These are phyloP conservation scores for Enoplosus armatus DNA, from an alignment of 2,797 vertebrate species.

Conservation along the genomic window DNA sequence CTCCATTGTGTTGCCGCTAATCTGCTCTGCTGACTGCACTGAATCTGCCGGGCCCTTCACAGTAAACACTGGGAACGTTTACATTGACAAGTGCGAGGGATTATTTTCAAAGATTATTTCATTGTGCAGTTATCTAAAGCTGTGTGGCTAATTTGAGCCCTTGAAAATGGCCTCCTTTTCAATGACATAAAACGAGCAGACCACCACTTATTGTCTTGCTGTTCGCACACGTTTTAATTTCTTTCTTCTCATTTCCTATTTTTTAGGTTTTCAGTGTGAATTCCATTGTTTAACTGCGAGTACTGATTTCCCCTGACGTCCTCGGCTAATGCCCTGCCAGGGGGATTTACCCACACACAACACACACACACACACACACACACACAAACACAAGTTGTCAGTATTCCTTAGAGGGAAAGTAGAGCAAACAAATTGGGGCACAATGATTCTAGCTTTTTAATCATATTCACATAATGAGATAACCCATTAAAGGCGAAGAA, in stretches of 20 bases:
- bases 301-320: slow-evolving; percentile 51
- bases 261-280: slow-evolving; percentile 37
- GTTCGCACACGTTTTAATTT: slow-evolving; percentile 21
- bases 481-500: slow-evolving; percentile 14
- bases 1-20: slow-evolving; percentile 51
- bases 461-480: slow-evolving; percentile 48
- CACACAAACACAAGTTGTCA: background rate
- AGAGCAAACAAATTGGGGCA: slow-evolving; percentile 28
- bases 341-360: slow-evolving; percentile 26
- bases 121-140: slow-evolving; percentile 46
- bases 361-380: background rate
- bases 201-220: background rate
- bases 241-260: slow-evolving; percentile 27
- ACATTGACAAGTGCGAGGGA: slow-evolving; percentile 29
- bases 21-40: slow-evolving; percentile 25
- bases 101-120: slow-evolving; percentile 47
- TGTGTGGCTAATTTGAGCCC: slow-evolving; percentile 33
- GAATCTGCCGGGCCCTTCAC: background rate
- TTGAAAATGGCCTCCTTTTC: slow-evolving; percentile 18
- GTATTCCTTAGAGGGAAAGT: slow-evolving; percentile 21
- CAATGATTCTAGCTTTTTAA: slow-evolving; percentile 52
- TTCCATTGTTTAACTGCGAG: slow-evolving; percentile 41
- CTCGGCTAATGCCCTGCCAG: slow-evolving; percentile 14
- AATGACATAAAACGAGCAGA: background rate
- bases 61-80: slow-evolving; percentile 7